Base-by-base conservation (phyloP, 2,888 invertebrate species). In the Protophormia terraenovae region DNA sequence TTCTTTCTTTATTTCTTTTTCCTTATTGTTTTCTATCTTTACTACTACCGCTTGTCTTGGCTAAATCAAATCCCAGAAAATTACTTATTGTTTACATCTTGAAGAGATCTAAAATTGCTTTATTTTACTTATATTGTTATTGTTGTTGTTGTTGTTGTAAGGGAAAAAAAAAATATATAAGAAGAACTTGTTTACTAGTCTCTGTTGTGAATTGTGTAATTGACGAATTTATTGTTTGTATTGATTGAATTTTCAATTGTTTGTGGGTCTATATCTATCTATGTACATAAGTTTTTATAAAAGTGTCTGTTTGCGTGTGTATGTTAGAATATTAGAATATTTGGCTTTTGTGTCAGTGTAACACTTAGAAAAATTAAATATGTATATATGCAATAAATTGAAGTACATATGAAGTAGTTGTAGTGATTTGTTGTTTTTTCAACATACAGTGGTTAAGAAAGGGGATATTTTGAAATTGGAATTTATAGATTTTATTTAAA, bases 101-200 rank as follows among this genome's bases (percentile, higher is more conserved):
- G 27, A 67, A 67, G 45, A 55, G 32, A 67, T 77, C 45, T 55
- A 16, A 12, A 55, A 69, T 76, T 76, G 75, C 41, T 67, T 67
- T 22, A 58, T 32, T 58, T 76, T 47, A 47, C 24, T 60, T 66
- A 45, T 5, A 24, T 53, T 69, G 22, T 50, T 50, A n/a, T 22
- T 69, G 6, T 22, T 86, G 73, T 55, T 72, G 76, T 87, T 89
- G 83, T 89, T 88, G 89, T 89, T 89, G 88, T 87, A 10, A 35
- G 0, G 12, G 5, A 19, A 60, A 10, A 32, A 12, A 55, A n/a
- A 19, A 16, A 38, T 24, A 19, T 10, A 55, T 41, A 0, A 16
- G 14, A 12, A 41, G 27, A 55, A 27, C 32, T 47, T 35, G 85
- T 86, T 87, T 88, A 87, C 81, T 86, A 87, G 86, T 86, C 55